Evolutionary conservation across 2,113 vertebrate genomes (phyloP), one percentile per base, ranked within the genome.

Genomic region (Engystomops pustulosus): DNA sequence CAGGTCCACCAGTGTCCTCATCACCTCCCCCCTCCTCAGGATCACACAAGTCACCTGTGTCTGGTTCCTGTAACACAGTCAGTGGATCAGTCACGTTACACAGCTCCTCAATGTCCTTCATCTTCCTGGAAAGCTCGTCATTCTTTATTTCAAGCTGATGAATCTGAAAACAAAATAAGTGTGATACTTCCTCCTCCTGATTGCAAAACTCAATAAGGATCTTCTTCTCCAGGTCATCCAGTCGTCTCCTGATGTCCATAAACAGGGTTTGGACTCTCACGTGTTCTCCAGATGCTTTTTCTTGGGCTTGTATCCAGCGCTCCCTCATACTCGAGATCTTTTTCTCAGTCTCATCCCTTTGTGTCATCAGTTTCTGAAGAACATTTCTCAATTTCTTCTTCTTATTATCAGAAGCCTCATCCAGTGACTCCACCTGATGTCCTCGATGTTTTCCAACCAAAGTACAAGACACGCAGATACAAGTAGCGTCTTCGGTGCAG

Each of bases 1-100:
- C 4, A 45, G 9, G 11, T 45, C 10, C 11, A 3, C 10, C 44
- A 11, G 44, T 45, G 11, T 45, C 38, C 38, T 41, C 55, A 60
- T 60, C 55, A 11, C 55, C 55, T 60, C 55, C 55, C 9, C 23
- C 55, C 55, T 27, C 23, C 55, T 60, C 55, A 12, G 55, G 55
- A 60, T 60, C 55, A 60, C 55, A 60, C 55, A 60, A 27, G 55
- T 60, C 55, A 60, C 23, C 55, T 60, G 23, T 60, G 55, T 60
- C 23, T 60, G 55, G 55, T 12, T 27, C 55, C 55, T 60, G 55
- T 60, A 60, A 27, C 23, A 60, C 55, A 60, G 55, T 60, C 23
- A 60, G 55, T 60, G 55, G 55, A 60, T 60, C 55, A 23, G 55
- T 27, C 55, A 27, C 27, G 55, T 60, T 60, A 60, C 55, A 60